Evolutionary conservation across 2,797 vertebrate genomes (phyloP), one percentile per base, ranked within the genome.

Genomic region (Peromyscus melanophrys): DNA sequence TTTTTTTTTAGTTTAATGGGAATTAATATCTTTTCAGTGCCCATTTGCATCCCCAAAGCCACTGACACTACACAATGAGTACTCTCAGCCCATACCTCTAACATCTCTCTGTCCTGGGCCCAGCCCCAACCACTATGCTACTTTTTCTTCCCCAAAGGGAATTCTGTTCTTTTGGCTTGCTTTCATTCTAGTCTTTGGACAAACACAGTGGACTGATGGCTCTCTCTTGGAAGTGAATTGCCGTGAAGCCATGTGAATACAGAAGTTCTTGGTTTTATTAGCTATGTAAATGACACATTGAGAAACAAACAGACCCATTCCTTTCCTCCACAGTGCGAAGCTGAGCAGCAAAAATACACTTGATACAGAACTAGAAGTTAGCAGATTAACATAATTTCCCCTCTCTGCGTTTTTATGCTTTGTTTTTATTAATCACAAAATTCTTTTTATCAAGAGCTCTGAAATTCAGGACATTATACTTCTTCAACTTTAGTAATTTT

Each of bases 391-490:
- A 34, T 93, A 13, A 59, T 78, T 71, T 55, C 76, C 19, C 19
- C 55, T 87, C 1, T 65, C 90, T 83, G 0, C 23, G 37, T 76
- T 52, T 59, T 75, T 76, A 75, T 82, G 61, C 1, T 52, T 49
- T 80, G 89, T 94, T 93, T 57, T 82, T 89, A 61, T 71, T 83
- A 25, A 52, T 19, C 52, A 73, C 95, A 90, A 89, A 94, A 31
- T 13, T 57, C 31, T 78, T 92, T 78, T 92, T 52, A 73, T 16
- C 80, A 52, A 88, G 49, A 85, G 23, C 49, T 67, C 67, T 89
- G 85, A 96, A 89, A 52, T 75, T 94, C 52, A 89, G 61, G 61
- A 40, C 21, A 59, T 86, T 55, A 7, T 86, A 40, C n/a, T 71
- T 93, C 43, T 46, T 46, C 43, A 71, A 77, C 78, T 71, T 92